These are phyloP conservation scores for Watsonalla binaria DNA, from an alignment of 2,888 invertebrate genomes.

Conservation along the genomic window DNA sequence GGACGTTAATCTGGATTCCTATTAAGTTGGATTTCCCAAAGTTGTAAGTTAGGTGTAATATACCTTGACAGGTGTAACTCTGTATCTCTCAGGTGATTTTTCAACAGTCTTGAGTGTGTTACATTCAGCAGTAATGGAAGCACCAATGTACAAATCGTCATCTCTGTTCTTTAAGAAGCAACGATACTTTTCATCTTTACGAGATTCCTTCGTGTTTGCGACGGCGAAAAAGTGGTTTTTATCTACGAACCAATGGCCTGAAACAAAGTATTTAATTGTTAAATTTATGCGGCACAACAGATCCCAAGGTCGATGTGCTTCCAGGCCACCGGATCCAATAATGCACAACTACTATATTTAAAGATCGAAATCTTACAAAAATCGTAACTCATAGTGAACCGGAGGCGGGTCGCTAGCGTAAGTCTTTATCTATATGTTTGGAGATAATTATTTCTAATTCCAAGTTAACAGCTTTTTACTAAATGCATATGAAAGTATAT, in stretches of 20 bases:
- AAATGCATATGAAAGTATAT: no score
- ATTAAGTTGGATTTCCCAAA: background rate
- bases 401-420: no score
- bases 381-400: no score
- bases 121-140: constrained; percentile 96
- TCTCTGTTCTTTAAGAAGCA: constrained; percentile 97
- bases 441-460: no score
- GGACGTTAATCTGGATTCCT: no score
- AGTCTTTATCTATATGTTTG: no score
- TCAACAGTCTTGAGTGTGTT: constrained; percentile 95
- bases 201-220: constrained; percentile 97
- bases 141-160: constrained; percentile 94
- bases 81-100: constrained; percentile 93
- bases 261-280: constrained; percentile 11
- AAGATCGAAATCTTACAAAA: no score
- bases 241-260: constrained; percentile 94
- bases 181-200: constrained; percentile 95
- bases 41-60: constrained; percentile 2
- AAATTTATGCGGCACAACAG: background rate
- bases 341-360: no score
- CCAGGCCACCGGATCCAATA: no score
- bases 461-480: no score
- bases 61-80: constrained; percentile 87
- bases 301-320: background rate
- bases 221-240: constrained; percentile 98